Evolutionary conservation across 2,888 invertebrate species (phyloP).

Genomic region (Pseudococcus viburni): DNA sequence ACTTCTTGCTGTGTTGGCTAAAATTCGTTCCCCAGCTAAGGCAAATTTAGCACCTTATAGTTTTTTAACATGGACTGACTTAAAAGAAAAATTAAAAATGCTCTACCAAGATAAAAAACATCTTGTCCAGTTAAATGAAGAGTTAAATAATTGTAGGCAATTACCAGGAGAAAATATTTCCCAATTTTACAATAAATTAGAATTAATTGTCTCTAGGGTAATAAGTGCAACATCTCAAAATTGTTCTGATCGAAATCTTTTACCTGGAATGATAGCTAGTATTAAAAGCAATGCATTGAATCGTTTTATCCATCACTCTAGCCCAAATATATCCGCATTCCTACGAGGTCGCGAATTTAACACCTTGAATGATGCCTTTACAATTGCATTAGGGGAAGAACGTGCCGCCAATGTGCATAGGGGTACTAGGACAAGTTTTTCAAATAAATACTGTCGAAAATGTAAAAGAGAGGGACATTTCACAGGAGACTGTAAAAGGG

Average conservation of each 20-base stretch:
- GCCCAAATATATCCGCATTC: background rate
- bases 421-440: background rate
- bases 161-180: background rate
- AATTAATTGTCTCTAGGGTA: background rate
- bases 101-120: conserved; percentile 67
- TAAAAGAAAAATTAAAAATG: conserved; percentile 64
- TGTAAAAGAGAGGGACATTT: background rate
- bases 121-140: conserved; percentile 61
- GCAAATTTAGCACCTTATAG: background rate
- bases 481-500: background rate
- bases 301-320: background rate
- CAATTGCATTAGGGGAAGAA: background rate
- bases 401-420: background rate
- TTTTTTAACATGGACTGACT: conserved; percentile 13
- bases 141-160: conserved; percentile 9
- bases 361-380: background rate
- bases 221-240: background rate
- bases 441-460: background rate
- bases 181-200: background rate
- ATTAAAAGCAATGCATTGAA: background rate
- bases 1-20: background rate
- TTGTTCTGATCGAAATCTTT: background rate
- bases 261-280: background rate
- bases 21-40: background rate
- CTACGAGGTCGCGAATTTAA: background rate